These are phyloP conservation scores for Ceratosolen solmsi DNA, from an alignment of 1,140 invertebrate species.

Conservation along the genomic window DNA sequence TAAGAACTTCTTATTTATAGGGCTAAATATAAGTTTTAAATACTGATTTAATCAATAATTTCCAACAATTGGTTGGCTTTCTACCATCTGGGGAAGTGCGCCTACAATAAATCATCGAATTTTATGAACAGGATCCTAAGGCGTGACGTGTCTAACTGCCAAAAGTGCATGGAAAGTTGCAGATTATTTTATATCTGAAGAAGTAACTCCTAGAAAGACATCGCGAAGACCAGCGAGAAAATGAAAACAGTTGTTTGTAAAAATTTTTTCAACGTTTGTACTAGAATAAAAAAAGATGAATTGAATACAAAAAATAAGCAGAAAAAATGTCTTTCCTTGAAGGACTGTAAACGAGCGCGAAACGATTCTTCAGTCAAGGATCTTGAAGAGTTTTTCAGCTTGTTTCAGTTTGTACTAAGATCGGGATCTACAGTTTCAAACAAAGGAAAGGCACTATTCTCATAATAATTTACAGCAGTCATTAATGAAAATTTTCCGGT, in stretches of 20 bases:
- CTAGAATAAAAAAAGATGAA: not conserved
- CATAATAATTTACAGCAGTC: conserved; percentile 56
- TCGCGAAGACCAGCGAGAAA: not conserved
- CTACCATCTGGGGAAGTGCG: not conserved
- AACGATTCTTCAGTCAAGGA: not conserved
- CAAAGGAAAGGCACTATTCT: conserved; percentile 52
- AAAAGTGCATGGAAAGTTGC: not conserved
- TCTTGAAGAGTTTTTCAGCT: conserved; percentile 42
- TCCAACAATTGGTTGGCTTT: not conserved
- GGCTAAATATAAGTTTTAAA: not conserved
- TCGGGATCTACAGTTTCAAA: not conserved
- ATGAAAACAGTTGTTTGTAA: not conserved
- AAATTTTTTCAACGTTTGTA: not conserved
- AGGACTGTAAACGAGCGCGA: not conserved
- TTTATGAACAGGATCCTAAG: not conserved
- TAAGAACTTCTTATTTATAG: not conserved
- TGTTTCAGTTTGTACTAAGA: not conserved
- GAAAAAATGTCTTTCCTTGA: conserved; percentile 6
- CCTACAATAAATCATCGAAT: not conserved
- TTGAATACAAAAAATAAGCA: not conserved
- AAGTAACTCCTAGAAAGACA: not conserved
- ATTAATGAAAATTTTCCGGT: conserved; percentile 59
- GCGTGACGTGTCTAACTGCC: not conserved
- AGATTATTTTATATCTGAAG: conserved; percentile 5
- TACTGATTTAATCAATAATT: not conserved